These are phyloP conservation scores for Oxygymnocypris stewartii DNA, from an alignment of 2,113 vertebrate genomes.

Conservation along the genomic window DNA sequence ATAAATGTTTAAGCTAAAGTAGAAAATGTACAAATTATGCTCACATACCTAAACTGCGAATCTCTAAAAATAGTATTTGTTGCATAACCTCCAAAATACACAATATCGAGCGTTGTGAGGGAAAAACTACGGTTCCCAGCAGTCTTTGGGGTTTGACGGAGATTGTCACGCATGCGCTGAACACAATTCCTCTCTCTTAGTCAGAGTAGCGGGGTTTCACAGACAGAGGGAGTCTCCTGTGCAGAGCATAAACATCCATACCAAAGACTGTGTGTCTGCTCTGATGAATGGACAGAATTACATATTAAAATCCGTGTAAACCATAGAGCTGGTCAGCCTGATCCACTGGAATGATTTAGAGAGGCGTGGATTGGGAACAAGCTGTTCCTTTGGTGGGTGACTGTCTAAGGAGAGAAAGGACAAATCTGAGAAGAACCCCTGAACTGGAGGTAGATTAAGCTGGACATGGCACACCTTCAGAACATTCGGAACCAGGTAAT, in stretches of 20 bases:
- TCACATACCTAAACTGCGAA: not conserved
- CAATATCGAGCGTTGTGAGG: too few species aligned
- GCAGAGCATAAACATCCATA: constrained; percentile 22
- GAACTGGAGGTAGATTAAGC: constrained; percentile 39
- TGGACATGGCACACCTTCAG: constrained; percentile 58
- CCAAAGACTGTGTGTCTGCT: not conserved
- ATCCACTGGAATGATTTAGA: constrained; percentile 37
- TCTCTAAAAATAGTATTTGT: not conserved
- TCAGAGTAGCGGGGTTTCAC: constrained; percentile 48
- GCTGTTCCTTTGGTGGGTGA: constrained; percentile 44
- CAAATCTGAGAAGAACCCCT: constrained; percentile 15
- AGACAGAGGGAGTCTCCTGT: constrained; percentile 45
- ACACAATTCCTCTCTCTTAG: constrained; percentile 41
- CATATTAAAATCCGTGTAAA: not conserved
- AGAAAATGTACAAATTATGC: not conserved
- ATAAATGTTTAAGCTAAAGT: not conserved
- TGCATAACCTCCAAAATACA: not conserved
- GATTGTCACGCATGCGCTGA: constrained; percentile 50
- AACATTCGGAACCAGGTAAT: constrained; percentile 59
- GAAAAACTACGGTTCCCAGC: constrained; percentile 53
- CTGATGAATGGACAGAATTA: not conserved
- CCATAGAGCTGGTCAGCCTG: not conserved
- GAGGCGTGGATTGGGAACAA: constrained; percentile 14
- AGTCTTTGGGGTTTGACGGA: not conserved
- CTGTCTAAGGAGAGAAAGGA: constrained; percentile 40